Evolutionary conservation across 2,888 invertebrate species (phyloP), one percentile per base, ranked within the genome.

Genomic region (Cosmia trapezina): DNA sequence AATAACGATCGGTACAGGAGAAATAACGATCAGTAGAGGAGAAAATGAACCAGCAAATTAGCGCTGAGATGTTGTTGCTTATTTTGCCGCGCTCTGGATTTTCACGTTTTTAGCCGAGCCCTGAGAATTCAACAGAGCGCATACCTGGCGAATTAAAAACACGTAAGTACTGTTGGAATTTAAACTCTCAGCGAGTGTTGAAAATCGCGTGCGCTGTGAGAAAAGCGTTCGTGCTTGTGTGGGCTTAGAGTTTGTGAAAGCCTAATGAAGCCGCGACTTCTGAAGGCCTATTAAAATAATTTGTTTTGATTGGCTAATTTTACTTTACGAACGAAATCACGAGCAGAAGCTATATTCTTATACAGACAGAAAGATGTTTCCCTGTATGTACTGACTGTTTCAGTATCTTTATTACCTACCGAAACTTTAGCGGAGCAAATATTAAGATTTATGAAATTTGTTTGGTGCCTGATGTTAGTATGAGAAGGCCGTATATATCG

Each of bases 391-490:
- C 22, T 54, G 14, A 14, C 7, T 12, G 19, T 43, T 45, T 45
- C 14, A 33, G 56, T 57, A 69, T 65, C 56, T 65, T 69, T 70
- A 59, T 49, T 57, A 66, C 22, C 8, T 22, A 49, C 33, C 1
- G 6, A 56, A 78, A 77, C 47, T 70, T 82, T 61, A 41, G 41
- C 17, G 47, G 19, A 82, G 56, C 43, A 43, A 66, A 78, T 53
- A 78, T 78, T 82, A 70, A 70, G 78, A 78, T 78, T 82, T 82
- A 78, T 78, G 53, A 61, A 78, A 82, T 65, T 70, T 82, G 83
- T 82, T 78, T 47, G 6, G 14, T 43, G 78, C 19, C 49, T 77
- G 65, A 75, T 76, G 62, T 62, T 33, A 37, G 63, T 33, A 56
- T 66, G 57, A 76, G 28, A 47, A 61, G 45, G 59, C 14, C 14